phyloP scores from a whole-genome alignment of 2,113 vertebrate genomes.

The Calypte anna region DNA sequence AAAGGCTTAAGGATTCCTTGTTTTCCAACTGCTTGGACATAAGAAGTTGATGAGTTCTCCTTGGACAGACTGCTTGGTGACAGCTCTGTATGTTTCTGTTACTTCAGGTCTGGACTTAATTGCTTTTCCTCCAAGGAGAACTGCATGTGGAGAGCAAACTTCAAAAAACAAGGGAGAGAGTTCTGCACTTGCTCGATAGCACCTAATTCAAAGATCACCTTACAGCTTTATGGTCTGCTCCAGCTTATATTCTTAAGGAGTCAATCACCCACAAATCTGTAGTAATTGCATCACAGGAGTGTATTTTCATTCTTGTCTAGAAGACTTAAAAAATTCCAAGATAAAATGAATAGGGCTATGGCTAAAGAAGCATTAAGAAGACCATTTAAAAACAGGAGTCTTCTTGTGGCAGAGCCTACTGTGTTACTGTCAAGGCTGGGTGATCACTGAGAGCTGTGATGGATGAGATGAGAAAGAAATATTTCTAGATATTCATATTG shows the following conservation, averaged over 20 bases:
- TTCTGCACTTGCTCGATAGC: background rate
- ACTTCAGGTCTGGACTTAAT: background rate
- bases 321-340: background rate
- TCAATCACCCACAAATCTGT: background rate
- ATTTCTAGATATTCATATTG: slow-evolving; percentile 61
- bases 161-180: background rate
- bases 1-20: background rate
- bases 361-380: background rate
- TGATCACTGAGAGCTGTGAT: slow-evolving; percentile 8
- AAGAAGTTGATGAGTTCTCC: background rate
- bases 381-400: background rate
- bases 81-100: background rate
- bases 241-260: background rate
- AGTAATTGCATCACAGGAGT: background rate
- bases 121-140: background rate
- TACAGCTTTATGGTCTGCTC: background rate
- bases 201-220: background rate
- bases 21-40: background rate
- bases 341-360: background rate
- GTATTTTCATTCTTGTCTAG: background rate
- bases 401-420: background rate
- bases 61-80: background rate
- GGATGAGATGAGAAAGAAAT: slow-evolving; percentile 31
- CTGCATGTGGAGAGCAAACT: background rate
- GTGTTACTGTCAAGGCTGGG: slow-evolving; percentile 13